These are phyloP conservation scores for Kryptolebias ocellatus DNA, from an alignment of 2,797 vertebrate genomes.

Conservation along the genomic window DNA sequence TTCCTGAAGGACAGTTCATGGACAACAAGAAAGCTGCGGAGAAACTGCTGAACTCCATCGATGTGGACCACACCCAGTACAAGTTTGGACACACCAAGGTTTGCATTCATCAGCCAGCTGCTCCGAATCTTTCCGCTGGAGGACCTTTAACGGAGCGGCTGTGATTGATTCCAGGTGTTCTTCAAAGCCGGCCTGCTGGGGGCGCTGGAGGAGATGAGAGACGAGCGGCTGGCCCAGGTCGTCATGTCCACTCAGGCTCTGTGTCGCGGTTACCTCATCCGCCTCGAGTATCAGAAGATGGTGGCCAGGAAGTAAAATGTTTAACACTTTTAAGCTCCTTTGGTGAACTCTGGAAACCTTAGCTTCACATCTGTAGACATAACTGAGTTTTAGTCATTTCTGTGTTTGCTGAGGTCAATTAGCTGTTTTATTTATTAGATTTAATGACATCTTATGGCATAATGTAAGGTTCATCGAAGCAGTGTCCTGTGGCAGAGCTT, in stretches of 20 bases:
- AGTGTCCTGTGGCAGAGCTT: too few species aligned
- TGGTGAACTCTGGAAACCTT: too few species aligned
- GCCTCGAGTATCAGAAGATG: slow-evolving; percentile 58
- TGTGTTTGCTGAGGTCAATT: too few species aligned
- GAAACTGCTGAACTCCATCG: slow-evolving; percentile 86
- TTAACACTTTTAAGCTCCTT: background rate
- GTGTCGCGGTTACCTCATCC: slow-evolving; percentile 79
- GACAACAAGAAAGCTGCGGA: slow-evolving; percentile 89
- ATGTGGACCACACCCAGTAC: slow-evolving; percentile 87
- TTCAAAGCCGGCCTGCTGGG: slow-evolving; percentile 86
- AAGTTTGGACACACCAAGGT: slow-evolving; percentile 90
- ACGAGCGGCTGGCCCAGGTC: slow-evolving; percentile 80
- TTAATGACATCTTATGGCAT: too few species aligned
- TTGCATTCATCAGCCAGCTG: background rate
- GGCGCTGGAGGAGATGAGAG: slow-evolving; percentile 84
- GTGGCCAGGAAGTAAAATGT: slow-evolving; percentile 70
- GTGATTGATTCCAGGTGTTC: slow-evolving; percentile 49
- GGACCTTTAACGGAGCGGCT: background rate
- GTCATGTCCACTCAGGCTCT: slow-evolving; percentile 82
- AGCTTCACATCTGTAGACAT: too few species aligned
- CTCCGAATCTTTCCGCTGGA: background rate
- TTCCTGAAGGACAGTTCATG: slow-evolving; percentile 87
- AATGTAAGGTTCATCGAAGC: too few species aligned
- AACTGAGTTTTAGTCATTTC: too few species aligned
- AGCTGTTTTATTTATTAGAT: too few species aligned